Evolutionary conservation across 2,797 vertebrate genomes (phyloP).

Genomic region (Lates japonicus): DNA sequence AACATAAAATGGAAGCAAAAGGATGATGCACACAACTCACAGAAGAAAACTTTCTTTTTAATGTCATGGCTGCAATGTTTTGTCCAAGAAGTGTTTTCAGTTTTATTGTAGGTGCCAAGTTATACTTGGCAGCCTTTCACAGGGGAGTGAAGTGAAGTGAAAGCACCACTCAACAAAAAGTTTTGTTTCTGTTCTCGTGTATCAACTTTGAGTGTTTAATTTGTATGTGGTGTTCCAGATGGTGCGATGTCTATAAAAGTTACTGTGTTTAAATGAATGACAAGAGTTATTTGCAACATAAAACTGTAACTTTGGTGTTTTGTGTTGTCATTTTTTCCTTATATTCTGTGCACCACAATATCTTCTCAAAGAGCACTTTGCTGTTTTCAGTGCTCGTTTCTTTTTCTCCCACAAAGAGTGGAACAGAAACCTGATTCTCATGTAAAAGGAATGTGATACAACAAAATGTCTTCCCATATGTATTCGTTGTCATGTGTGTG

Average conservation of each 20-base stretch:
- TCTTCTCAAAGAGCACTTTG: not conserved
- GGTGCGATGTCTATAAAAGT: not conserved
- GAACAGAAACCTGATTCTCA: not conserved
- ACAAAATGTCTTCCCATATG: not conserved
- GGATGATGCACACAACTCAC: not conserved
- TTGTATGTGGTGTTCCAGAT: not conserved
- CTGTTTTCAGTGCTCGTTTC: not conserved
- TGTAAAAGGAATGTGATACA: not conserved
- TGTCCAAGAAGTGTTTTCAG: not conserved
- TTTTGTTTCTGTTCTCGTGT: too few relatives aligned
- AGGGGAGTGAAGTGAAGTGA: too few relatives aligned
- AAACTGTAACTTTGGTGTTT: not conserved
- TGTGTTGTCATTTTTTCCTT: not conserved
- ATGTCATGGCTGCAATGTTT: not conserved
- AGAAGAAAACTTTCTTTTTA: not conserved
- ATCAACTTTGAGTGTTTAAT: not conserved
- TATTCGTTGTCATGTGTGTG: conserved; percentile 15
- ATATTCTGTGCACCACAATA: not conserved
- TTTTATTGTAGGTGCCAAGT: conserved; percentile 1
- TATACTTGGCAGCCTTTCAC: not conserved
- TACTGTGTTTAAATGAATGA: too few relatives aligned
- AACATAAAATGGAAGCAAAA: too few relatives aligned
- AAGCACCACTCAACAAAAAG: not conserved
- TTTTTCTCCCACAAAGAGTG: not conserved
- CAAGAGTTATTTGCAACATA: not conserved